These are phyloP conservation scores for Dione juno DNA, from an alignment of 2,888 invertebrate genomes.

Conservation along the genomic window DNA sequence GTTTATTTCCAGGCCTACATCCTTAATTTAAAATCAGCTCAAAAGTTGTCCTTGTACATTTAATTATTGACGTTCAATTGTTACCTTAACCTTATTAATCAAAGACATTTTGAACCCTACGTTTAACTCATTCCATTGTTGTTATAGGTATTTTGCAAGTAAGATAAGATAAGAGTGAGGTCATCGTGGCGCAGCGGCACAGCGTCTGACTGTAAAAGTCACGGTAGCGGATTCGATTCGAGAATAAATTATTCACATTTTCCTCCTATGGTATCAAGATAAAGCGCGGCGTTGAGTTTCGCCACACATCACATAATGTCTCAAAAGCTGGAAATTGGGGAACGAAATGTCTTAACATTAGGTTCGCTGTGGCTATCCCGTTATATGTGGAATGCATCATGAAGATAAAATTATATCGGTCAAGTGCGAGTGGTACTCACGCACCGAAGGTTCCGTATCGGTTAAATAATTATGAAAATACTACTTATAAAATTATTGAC, in stretches of 20 bases:
- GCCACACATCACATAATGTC: background rate
- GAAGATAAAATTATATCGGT: no score
- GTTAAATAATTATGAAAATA: no score
- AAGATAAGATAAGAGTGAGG: no score
- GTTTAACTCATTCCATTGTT: background rate
- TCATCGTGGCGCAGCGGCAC: no score
- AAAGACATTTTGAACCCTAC: slow-evolving; percentile 1
- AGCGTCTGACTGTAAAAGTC: no score
- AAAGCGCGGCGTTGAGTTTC: background rate
- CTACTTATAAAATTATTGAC: no score
- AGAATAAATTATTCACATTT: background rate
- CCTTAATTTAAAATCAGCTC: slow-evolving; percentile 17
- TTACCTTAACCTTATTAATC: slow-evolving; percentile 11
- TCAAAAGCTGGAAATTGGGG: background rate
- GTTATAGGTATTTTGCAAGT: background rate
- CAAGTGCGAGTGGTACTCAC: no score
- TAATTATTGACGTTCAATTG: slow-evolving; percentile 17
- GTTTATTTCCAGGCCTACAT: background rate
- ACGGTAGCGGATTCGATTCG: background rate
- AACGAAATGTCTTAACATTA: background rate
- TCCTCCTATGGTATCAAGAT: background rate
- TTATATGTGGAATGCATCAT: no score
- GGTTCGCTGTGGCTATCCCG: no score
- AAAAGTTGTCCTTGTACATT: slow-evolving; percentile 13
- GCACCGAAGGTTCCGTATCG: no score